phyloP scores from a whole-genome alignment of 1,140 invertebrate genomes.

The Brachionus rubens region DNA sequence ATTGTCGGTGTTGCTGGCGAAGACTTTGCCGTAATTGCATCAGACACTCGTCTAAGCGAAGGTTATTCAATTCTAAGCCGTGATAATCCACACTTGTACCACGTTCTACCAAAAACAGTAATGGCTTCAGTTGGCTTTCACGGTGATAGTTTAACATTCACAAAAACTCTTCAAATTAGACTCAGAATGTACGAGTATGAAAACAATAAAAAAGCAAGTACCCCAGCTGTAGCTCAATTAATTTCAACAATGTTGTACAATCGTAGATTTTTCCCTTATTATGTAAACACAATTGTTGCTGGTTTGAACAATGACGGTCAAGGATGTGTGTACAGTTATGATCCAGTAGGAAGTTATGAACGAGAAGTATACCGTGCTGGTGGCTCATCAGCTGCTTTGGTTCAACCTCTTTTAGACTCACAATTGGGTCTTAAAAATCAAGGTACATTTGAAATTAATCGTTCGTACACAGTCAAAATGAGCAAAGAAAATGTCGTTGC shows the following conservation, averaged over 20 bases:
- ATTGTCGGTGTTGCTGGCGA: constrained; percentile 80
- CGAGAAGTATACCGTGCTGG: constrained; percentile 73
- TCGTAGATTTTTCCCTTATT: constrained; percentile 97
- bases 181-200: constrained; percentile 85
- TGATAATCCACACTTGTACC: constrained; percentile 68
- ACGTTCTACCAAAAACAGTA: constrained; percentile 55
- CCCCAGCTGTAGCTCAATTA: constrained; percentile 87
- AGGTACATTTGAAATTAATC: constrained; percentile 61
- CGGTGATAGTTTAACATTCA: constrained; percentile 67
- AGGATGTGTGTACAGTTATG: constrained; percentile 89
- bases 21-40: constrained; percentile 79
- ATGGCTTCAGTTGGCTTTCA: constrained; percentile 43
- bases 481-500: constrained; percentile 74
- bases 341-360: constrained; percentile 91
- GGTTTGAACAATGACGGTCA: constrained; percentile 73
- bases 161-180: constrained; percentile 39
- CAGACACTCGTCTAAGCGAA: constrained; percentile 86
- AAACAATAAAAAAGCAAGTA: constrained; percentile 87
- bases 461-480: constrained; percentile 14
- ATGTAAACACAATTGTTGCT: constrained; percentile 88
- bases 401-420: constrained; percentile 65
- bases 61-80: constrained; percentile 85
- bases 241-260: constrained; percentile 91
- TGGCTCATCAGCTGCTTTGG: constrained; percentile 67
- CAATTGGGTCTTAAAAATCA: constrained; percentile 72